phyloP scores from a whole-genome alignment of 2,113 vertebrate species.

The Syngnathoides biaculeatus region DNA sequence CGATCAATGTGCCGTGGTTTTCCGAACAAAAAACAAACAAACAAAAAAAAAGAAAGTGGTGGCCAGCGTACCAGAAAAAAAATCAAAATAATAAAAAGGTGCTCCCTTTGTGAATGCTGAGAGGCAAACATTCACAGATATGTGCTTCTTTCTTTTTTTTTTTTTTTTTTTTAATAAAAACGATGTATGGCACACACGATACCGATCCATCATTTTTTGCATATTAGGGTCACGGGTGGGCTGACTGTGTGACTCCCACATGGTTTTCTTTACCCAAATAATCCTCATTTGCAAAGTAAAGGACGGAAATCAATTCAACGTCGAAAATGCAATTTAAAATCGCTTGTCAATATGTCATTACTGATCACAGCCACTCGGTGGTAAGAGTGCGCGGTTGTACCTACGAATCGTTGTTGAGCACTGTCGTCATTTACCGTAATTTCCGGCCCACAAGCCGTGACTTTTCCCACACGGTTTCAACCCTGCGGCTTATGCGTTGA shows the following conservation, averaged over 20 bases:
- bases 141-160: background rate
- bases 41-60: background rate
- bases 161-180: no score
- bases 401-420: no score
- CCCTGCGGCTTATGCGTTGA: no score
- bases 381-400: background rate
- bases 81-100: background rate
- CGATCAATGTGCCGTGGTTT: background rate
- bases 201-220: background rate
- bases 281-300: no score
- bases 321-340: background rate
- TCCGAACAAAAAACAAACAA: no score
- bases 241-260: no score
- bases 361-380: background rate
- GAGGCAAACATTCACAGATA: background rate
- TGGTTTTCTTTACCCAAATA: no score
- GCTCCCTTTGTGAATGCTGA: background rate
- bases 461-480: no score
- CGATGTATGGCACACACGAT: background rate
- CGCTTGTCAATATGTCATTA: background rate
- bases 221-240: no score
- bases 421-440: no score
- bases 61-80: background rate
- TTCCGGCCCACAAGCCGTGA: no score
- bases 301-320: background rate